Conservation (phyloP, 2,797 vertebrate species). For the Enteromius unitaeniatus region DNA sequence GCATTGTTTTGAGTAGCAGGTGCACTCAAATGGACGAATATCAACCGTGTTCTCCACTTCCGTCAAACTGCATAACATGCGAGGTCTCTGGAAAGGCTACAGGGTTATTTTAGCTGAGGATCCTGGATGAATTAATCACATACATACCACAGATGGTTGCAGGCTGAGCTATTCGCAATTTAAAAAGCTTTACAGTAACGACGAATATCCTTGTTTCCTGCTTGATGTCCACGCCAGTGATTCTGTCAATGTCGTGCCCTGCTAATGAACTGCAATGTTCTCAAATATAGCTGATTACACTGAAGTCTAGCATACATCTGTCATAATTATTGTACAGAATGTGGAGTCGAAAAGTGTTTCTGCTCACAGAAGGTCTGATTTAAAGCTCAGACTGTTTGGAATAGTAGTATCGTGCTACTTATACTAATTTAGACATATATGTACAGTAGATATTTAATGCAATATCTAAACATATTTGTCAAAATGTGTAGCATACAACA, state of each 20-base stretch:
- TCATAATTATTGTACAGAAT: conserved; percentile 26
- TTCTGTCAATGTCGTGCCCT: conserved; percentile 11
- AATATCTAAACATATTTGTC: background rate
- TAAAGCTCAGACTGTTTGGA: background rate
- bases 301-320: conserved; percentile 9
- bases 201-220: background rate
- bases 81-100: background rate
- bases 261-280: conserved; percentile 22
- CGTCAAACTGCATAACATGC: conserved; percentile 20
- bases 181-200: conserved; percentile 1
- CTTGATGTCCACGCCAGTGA: conserved; percentile 23
- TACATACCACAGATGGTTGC: conserved; percentile 42
- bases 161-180: conserved; percentile 1
- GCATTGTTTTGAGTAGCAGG: conserved; percentile 44
- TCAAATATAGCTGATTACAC: conserved; percentile 21
- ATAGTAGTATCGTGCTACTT: background rate
- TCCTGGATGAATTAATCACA: conserved; percentile 42
- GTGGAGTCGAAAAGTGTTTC: conserved; percentile 12
- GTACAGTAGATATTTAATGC: background rate
- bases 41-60: conserved; percentile 14
- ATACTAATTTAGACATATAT: background rate
- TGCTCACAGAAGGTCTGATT: background rate
- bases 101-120: conserved; percentile 26
- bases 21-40: conserved; percentile 43
- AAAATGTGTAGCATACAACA: background rate